phyloP scores from a whole-genome alignment of 92 coral and sea anemone species.

The Actinostola sp. region DNA sequence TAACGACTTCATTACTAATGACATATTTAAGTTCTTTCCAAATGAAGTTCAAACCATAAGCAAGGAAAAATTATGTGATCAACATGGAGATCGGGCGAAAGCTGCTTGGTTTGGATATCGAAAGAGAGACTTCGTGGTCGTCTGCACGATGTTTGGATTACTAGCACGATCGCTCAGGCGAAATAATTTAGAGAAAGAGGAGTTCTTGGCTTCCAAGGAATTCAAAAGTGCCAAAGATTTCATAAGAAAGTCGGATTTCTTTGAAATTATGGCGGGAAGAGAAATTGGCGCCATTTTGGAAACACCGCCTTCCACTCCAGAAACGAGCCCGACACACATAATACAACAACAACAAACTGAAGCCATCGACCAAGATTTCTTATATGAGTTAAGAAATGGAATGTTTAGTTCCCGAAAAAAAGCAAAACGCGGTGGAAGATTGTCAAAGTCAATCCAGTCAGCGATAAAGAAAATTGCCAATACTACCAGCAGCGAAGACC shows the following conservation, averaged over 20 bases:
- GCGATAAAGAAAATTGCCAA: constrained; percentile 4
- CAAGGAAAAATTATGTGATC: neutral
- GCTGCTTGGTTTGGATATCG: neutral
- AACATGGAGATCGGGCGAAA: neutral
- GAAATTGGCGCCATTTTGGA: constrained; percentile 7
- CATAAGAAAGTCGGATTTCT: constrained; percentile 14
- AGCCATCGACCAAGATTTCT: neutral
- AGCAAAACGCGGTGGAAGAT: neutral
- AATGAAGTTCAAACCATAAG: neutral
- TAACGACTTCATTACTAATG: neutral
- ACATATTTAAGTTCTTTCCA: neutral
- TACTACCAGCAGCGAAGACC: neutral
- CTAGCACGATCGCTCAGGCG: neutral
- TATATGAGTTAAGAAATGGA: too few species aligned
- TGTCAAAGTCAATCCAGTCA: neutral
- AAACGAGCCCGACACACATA: neutral
- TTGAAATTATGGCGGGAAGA: neutral
- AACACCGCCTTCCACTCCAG: constrained; percentile 24
- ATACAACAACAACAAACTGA: neutral
- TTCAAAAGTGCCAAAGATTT: constrained; percentile 3
- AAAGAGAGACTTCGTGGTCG: constrained; percentile 3
- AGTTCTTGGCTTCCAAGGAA: neutral
- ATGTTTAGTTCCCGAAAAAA: neutral
- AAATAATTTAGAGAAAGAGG: neutral
- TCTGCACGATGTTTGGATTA: neutral